Evolutionary conservation across 2,797 vertebrate genomes (phyloP).

Genomic region (Chaetophractus vellerosus): DNA sequence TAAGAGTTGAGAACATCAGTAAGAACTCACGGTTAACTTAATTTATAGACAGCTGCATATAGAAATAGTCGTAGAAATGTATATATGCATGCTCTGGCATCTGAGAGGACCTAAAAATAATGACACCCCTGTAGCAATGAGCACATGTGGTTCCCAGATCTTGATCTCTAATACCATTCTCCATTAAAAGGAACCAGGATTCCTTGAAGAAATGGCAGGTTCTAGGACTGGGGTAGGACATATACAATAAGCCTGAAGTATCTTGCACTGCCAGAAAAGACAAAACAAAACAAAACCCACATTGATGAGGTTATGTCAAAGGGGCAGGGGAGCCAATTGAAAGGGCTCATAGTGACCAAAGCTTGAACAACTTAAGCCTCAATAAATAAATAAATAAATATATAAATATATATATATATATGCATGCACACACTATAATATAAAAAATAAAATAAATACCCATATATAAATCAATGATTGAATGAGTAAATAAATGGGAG

Average conservation of each 20-base stretch:
- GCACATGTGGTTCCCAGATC: background rate
- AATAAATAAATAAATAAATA: too few species aligned
- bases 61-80: background rate
- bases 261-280: background rate
- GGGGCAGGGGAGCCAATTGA: background rate
- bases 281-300: background rate
- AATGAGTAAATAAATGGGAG: background rate
- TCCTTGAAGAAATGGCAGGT: background rate
- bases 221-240: background rate
- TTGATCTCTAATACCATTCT: background rate
- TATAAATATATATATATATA: too few species aligned
- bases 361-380: conserved; percentile 9
- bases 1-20: background rate
- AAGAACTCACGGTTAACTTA: background rate
- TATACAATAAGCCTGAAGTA: background rate
- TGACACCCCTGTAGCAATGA: background rate
- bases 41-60: background rate
- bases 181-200: background rate
- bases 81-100: background rate
- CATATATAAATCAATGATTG: conserved; percentile 5
- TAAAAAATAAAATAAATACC: conserved; percentile 21
- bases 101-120: background rate
- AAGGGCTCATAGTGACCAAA: background rate
- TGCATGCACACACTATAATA: background rate
- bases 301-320: background rate